Percentiles rank a stretch among this genome's conserved stretches.
These are phyloP conservation scores for Labia minor DNA, from an alignment of 2,888 invertebrate species.

Conservation along the genomic window DNA sequence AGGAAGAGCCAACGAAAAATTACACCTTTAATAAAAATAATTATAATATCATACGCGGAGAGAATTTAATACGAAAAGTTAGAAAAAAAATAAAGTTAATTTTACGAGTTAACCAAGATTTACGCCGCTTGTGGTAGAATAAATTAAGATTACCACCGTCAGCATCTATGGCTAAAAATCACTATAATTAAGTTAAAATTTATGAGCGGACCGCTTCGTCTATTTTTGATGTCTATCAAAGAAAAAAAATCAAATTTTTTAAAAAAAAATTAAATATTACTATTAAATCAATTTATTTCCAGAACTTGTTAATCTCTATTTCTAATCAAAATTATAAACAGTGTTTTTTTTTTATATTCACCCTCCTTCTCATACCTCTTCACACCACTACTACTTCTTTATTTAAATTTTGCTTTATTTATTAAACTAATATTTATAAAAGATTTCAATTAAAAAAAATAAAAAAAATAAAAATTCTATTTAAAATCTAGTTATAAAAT, in stretches of 20 bases:
- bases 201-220: background rate
- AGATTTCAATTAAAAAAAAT: too few species aligned
- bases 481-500: too few species aligned
- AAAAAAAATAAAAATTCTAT: too few species aligned
- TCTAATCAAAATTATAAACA: too few species aligned
- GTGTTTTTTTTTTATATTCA: too few species aligned
- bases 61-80: conserved; percentile 13
- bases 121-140: background rate
- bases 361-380: too few species aligned
- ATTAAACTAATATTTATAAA: too few species aligned
- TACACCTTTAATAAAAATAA: conserved; percentile 13
- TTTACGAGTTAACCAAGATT: conserved; percentile 7
- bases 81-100: conserved; percentile 9
- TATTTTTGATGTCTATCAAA: background rate
- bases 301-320: too few species aligned
- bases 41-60: conserved; percentile 1
- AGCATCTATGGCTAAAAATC: background rate
- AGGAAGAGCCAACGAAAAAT: background rate
- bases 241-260: background rate
- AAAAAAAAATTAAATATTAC: too few species aligned
- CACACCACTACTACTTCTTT: too few species aligned
- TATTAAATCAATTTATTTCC: too few species aligned
- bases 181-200: background rate
- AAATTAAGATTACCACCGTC: background rate
- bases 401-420: too few species aligned